Conservation (phyloP, 1,140 invertebrate genomes). For the Drosophila nigrodunni region DNA sequence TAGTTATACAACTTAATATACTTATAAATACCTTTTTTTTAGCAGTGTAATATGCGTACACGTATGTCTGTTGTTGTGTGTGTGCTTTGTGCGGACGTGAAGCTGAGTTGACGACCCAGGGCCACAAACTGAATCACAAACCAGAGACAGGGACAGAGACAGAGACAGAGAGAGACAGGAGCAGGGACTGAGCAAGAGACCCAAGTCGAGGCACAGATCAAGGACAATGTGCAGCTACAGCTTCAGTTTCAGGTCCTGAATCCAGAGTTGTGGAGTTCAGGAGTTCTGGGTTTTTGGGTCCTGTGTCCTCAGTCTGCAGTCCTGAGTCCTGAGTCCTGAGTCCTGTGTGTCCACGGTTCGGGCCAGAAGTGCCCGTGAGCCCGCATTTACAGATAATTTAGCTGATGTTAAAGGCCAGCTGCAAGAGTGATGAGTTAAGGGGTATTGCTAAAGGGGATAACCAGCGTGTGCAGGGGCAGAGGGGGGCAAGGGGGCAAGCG, state of each 20-base stretch:
- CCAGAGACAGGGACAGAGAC: not conserved
- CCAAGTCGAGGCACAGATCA: not conserved
- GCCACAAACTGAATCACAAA: constrained; percentile 15
- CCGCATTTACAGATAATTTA: constrained; percentile 83
- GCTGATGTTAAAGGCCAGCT: constrained; percentile 79
- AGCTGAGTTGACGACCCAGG: constrained; percentile 13
- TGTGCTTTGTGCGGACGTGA: constrained; percentile 3
- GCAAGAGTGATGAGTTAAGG: constrained; percentile 5
- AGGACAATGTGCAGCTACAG: not conserved
- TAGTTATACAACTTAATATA: no score
- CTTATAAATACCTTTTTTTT: no score
- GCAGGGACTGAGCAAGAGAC: not conserved
- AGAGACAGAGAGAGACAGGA: not conserved
- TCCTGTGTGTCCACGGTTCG: no score
- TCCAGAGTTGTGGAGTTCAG: not conserved
- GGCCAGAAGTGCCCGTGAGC: constrained; percentile 45
- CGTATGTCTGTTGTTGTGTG: constrained; percentile 17
- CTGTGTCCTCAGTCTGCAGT: no score
- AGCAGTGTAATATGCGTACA: not conserved
- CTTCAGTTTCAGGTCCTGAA: constrained; percentile 13
- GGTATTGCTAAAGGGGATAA: not conserved
- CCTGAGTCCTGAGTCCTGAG: no score
- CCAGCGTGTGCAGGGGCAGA: not conserved
- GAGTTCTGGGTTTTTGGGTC: no score
- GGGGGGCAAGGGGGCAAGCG: not conserved